Conservation (phyloP, 2,113 vertebrate species). For the Microcebus ravelobensis region DNA sequence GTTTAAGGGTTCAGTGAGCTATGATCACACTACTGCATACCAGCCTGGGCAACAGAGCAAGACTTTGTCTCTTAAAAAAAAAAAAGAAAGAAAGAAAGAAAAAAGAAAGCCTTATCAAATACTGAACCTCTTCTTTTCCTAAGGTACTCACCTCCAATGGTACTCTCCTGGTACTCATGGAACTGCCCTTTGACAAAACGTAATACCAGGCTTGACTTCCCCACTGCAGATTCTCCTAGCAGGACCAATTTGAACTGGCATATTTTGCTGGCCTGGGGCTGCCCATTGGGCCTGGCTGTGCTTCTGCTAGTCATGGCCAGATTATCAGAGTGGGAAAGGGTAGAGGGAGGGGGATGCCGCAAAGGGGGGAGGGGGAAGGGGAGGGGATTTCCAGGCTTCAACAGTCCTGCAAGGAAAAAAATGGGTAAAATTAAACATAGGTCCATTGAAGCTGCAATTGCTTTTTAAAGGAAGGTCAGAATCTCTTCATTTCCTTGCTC, state of each 20-base stretch:
- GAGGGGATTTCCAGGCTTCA: slow-evolving; percentile 69
- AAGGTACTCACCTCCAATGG: slow-evolving; percentile 85
- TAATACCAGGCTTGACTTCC: slow-evolving; percentile 87
- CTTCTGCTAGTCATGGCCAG: slow-evolving; percentile 87
- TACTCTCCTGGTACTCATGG: slow-evolving; percentile 89
- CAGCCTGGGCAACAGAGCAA: too few species aligned
- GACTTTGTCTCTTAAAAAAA: background rate
- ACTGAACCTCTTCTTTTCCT: background rate
- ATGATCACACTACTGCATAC: too few species aligned
- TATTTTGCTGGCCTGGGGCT: slow-evolving; percentile 87
- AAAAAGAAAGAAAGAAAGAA: background rate
- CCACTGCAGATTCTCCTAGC: slow-evolving; percentile 88
- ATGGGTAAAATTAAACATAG: slow-evolving; percentile 51
- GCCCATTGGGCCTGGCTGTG: slow-evolving; percentile 87
- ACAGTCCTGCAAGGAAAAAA: slow-evolving; percentile 67
- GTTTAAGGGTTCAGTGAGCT: too few species aligned
- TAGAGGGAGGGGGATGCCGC: slow-evolving; percentile 73
- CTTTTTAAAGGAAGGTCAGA: slow-evolving; percentile 33
- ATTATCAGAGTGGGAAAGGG: slow-evolving; percentile 69
- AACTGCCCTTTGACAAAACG: slow-evolving; percentile 89
- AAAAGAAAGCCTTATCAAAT: background rate
- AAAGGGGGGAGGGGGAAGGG: slow-evolving; percentile 67
- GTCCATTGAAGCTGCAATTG: background rate
- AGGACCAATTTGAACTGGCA: slow-evolving; percentile 88
- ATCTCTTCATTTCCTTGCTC: slow-evolving; percentile 36